phyloP scores from a whole-genome alignment of 2,113 vertebrate species.

The Podiceps cristatus region DNA sequence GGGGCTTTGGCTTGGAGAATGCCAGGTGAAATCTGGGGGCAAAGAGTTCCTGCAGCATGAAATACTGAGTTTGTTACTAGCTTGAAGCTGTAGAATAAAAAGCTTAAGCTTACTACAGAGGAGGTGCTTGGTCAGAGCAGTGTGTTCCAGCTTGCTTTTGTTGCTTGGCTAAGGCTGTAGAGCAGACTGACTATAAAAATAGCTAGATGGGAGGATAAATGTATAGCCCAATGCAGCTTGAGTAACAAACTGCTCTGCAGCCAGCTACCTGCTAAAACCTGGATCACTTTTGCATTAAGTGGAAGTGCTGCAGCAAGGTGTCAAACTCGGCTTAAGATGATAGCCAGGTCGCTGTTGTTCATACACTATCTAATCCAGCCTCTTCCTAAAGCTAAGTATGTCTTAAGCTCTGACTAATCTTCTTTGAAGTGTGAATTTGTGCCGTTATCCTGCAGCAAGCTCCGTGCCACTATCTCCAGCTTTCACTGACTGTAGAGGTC shows the following conservation, averaged over 20 bases:
- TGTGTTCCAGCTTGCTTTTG: not conserved
- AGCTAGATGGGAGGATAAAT: not conserved
- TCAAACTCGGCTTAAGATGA: slow-evolving; percentile 22
- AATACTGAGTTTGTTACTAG: not conserved
- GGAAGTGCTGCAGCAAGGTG: not conserved
- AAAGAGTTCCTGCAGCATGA: not conserved
- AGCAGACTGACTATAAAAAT: not conserved
- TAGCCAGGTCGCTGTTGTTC: slow-evolving; percentile 20
- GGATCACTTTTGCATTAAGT: not conserved
- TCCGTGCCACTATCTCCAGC: not conserved
- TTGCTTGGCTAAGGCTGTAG: not conserved
- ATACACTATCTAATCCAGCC: slow-evolving; percentile 28
- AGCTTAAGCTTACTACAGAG: not conserved
- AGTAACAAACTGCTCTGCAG: not conserved
- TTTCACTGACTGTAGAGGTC: not conserved
- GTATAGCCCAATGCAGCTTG: not conserved
- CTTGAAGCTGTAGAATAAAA: no score
- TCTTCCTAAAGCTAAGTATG: slow-evolving; percentile 18
- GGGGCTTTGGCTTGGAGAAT: not conserved
- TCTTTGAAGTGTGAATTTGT: slow-evolving; percentile 33
- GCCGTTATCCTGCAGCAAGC: not conserved
- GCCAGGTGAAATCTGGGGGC: not conserved
- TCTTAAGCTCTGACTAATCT: slow-evolving; percentile 53
- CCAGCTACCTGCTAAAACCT: not conserved
- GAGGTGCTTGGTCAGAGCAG: not conserved